Base-by-base conservation (phyloP, 2,113 vertebrate genomes). In the Myotis lucifugus region DNA sequence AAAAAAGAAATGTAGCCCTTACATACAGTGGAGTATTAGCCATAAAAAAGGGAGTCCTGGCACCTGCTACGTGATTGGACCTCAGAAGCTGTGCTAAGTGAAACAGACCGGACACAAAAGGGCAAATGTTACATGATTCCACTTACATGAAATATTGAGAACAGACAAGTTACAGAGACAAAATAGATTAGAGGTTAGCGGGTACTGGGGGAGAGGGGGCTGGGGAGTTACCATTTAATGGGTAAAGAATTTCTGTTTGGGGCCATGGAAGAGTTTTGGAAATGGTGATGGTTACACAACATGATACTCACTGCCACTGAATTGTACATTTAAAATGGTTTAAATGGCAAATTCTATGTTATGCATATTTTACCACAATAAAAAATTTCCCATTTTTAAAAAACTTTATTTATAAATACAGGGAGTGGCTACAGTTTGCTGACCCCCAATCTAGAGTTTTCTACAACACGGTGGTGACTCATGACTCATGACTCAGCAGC, bases 211-310 rank as follows among this genome's bases (percentile, higher is more conserved):
- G 27, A 0, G 6, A 2, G 2, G 3, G 84, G 70, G 0, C 7
- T 1, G 1, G 10, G 19, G 10, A 14, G n/a, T 8, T 5, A 7
- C 8, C 8, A 15, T 6, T 42, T 32, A 42, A 25, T 0, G 5
- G 56, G 37, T 8, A 6, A 29, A 27, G 70, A 32, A 29, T 18
- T 50, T 67, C 72, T n/a, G 1, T 32, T 25, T 52, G 46, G 40
- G 15, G 61, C 37, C 46, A 52, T 3, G 9, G 29, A 50, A 61
- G 82, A 25, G 23, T n/a, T 66, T 37, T 72, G 42, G 69, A 86
- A 84, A 25, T 4, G 6, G 13, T 34, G n/a, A 21, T 14, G 7
- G 32, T 18, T 3, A 25, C 0, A 8, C 61, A 50, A 1, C 48
- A 9, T 0, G 2, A 4, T 7, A 5, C 27, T 64, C 56, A 10